A percentile compares a stretch with the other conserved stretches of the same genome.
Evolutionary conservation across 2,888 invertebrate species (phyloP).

Genomic region (Meiosimyza platycephala): DNA sequence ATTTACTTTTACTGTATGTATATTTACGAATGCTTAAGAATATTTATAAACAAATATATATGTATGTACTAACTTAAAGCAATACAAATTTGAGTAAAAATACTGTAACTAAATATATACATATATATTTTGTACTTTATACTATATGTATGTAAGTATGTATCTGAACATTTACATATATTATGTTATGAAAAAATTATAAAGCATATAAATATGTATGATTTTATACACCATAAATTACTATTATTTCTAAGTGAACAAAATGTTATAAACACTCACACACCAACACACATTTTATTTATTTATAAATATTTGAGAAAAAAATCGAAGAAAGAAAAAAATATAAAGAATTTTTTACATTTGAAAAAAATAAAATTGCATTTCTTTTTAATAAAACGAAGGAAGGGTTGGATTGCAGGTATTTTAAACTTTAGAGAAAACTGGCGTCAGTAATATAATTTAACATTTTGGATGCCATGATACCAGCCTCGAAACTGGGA

Average conservation of each 20-base stretch:
- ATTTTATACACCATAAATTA: constrained; percentile 24
- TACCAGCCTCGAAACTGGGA: too few species aligned
- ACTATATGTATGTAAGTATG: background rate
- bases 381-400: too few species aligned
- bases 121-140: constrained; percentile 11
- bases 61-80: constrained; percentile 18
- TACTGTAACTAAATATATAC: constrained; percentile 17
- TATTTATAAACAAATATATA: constrained; percentile 11
- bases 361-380: constrained; percentile 3
- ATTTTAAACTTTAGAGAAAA: too few species aligned
- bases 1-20: constrained; percentile 9
- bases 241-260: constrained; percentile 34
- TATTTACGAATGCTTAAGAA: background rate
- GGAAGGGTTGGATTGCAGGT: too few species aligned
- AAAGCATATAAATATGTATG: constrained; percentile 11
- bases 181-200: background rate
- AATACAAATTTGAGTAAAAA: constrained; percentile 4
- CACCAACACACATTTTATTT: constrained; percentile 33
- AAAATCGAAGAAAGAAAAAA: constrained; percentile 35
- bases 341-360: constrained; percentile 42
- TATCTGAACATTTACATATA: background rate
- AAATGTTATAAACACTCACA: constrained; percentile 30
- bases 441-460: too few species aligned
- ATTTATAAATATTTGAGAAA: constrained; percentile 31
- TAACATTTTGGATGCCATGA: too few species aligned